These are phyloP conservation scores for Nilaparvata lugens DNA, from an alignment of 1,140 invertebrate genomes.

Conservation along the genomic window DNA sequence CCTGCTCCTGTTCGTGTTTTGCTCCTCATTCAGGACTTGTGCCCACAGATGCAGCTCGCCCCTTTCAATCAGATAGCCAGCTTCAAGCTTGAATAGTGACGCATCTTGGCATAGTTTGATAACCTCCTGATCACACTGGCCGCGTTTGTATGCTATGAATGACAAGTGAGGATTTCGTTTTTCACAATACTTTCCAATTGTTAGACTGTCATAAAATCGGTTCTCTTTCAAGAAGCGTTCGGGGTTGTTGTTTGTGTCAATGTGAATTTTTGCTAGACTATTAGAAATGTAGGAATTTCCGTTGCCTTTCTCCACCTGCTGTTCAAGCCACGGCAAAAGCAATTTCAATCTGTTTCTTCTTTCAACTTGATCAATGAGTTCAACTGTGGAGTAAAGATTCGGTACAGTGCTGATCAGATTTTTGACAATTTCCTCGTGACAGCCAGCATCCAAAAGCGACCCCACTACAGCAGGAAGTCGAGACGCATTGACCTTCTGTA, in stretches of 20 bases:
- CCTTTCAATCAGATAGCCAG: constrained; percentile 87
- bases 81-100: constrained; percentile 95
- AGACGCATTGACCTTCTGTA: constrained; percentile 97
- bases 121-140: constrained; percentile 92
- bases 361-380: constrained; percentile 96
- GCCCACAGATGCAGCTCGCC: constrained; percentile 95
- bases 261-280: constrained; percentile 98
- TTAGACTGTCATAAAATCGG: constrained; percentile 87
- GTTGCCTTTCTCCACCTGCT: constrained; percentile 88
- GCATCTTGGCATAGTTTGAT: constrained; percentile 98
- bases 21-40: constrained; percentile 64
- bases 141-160: constrained; percentile 96
- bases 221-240: constrained; percentile 93
- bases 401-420: constrained; percentile 94
- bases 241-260: constrained; percentile 98
- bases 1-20: constrained; percentile 86
- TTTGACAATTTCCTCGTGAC: constrained; percentile 97
- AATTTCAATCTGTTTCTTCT: constrained; percentile 94
- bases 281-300: constrained; percentile 96
- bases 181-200: constrained; percentile 97
- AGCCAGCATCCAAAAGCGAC: constrained; percentile 94
- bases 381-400: constrained; percentile 96
- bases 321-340: constrained; percentile 92
- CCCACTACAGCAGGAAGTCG: constrained; percentile 96
- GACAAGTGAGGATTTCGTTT: constrained; percentile 97